Evolutionary conservation across 2,888 invertebrate species (phyloP), one percentile per base, ranked within the genome.

Genomic region (Rotaria sp.): DNA sequence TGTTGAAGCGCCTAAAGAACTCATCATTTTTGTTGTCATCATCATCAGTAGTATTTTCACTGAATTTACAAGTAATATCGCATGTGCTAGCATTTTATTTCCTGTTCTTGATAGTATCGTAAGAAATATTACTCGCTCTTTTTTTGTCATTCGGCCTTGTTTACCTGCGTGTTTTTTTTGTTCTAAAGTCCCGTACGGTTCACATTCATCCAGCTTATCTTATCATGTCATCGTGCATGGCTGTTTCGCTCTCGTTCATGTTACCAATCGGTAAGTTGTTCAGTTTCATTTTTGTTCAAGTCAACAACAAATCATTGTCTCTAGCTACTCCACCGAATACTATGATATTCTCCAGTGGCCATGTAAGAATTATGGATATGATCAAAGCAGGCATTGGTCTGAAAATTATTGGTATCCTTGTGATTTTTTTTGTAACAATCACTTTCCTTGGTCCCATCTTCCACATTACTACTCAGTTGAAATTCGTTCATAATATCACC

Each of bases 11-110:
- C 18, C 80, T 4, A 4, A 45, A 45, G 45, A 8, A 45, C 2
- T 35, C 5, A 15, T 45, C 1, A 80, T 80, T n/a, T n/a, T 80
- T 45, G 2, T 45, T 2, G 45, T 45, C 11, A 80, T 80, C 45
- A 15, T 80, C 26, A 35, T 80, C 4, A 80, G 80, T 45, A 45
- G 45, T 26, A 41, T 45, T 26, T 80, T 80, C 11, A 80, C 80
- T 26, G 80, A 80, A 80, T 80, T 80, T 45, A 80, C 80, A 41
- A 80, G 80, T 7, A 80, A 80, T 80, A n/a, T 80, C 15, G 45
- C 80, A 2, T 24, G 26, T 26, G 80, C 80, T 13, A 45, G 45
- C 13, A 80, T 80, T 18, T 21, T 80, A n/a, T 80, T 80, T 45
- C 80, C 80, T 1, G 45, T 80, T 45, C 21, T 80, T 1, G 45